Evolutionary conservation across 2,113 vertebrate species (phyloP).

Genomic region (Argyrosomus japonicus): DNA sequence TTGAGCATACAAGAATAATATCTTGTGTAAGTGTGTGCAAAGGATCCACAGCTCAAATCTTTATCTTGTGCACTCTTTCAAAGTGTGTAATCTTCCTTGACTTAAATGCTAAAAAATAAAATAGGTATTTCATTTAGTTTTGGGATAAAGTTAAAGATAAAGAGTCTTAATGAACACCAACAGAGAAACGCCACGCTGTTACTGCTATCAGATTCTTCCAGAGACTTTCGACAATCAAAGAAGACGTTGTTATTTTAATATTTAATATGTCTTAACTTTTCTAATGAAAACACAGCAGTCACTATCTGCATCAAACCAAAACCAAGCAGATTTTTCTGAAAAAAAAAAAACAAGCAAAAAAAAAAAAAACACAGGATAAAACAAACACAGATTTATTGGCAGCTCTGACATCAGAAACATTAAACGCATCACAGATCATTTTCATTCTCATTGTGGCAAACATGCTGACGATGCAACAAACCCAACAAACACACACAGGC

Average conservation of each 20-base stretch:
- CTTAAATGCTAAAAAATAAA: too few species aligned
- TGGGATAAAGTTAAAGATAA: neutral
- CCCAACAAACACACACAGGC: constrained; percentile 65
- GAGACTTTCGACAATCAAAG: neutral
- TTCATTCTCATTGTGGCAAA: constrained; percentile 68
- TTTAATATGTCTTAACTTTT: neutral
- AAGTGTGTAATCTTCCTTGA: too few species aligned
- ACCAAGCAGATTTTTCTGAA: neutral
- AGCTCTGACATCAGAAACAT: constrained; percentile 70
- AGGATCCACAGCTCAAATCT: too few species aligned
- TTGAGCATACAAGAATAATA: too few species aligned
- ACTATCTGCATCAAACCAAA: neutral
- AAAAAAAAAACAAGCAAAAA: neutral
- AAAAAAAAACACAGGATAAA: constrained; percentile 30
- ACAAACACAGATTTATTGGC: constrained; percentile 70
- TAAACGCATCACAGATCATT: constrained; percentile 65
- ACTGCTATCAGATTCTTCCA: neutral
- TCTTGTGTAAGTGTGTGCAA: too few species aligned
- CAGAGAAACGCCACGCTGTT: neutral
- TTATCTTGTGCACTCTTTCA: too few species aligned
- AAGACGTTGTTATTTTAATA: neutral
- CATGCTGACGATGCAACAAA: constrained; percentile 73
- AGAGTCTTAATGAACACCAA: neutral
- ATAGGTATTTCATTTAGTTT: too few species aligned
- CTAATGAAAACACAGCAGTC: neutral